phyloP scores from a whole-genome alignment of 1,140 invertebrate genomes.

The Onthophagus taurus region DNA sequence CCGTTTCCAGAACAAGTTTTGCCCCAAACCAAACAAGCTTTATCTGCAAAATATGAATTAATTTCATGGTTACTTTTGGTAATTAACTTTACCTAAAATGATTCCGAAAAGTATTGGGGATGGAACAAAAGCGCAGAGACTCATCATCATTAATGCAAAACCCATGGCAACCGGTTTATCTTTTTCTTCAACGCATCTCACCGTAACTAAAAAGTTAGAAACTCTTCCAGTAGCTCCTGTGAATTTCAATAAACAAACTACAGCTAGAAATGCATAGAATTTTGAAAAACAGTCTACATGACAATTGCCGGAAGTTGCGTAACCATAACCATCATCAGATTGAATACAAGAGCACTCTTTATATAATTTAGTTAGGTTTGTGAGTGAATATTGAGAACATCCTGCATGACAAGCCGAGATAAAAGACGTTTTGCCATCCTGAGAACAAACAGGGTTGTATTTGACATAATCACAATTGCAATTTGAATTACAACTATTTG shows the following conservation, averaged over 20 bases:
- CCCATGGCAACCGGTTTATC: constrained; percentile 64
- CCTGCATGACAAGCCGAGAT: constrained; percentile 66
- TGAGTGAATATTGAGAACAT: constrained; percentile 39
- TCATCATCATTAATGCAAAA: constrained; percentile 54
- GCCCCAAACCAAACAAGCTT: constrained; percentile 62
- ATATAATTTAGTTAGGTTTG: constrained; percentile 35
- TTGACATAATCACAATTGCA: constrained; percentile 58
- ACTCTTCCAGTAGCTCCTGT: constrained; percentile 56
- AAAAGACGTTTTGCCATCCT: constrained; percentile 47
- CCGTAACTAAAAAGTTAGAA: constrained; percentile 57
- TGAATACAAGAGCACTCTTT: constrained; percentile 49
- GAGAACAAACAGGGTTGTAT: constrained; percentile 58
- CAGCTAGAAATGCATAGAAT: constrained; percentile 56
- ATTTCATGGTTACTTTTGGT: background rate
- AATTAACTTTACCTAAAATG: constrained; percentile 47
- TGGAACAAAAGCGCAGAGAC: constrained; percentile 59
- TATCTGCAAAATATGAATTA: constrained; percentile 41
- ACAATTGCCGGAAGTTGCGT: constrained; percentile 51
- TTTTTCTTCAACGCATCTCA: constrained; percentile 59
- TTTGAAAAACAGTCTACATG: constrained; percentile 53
- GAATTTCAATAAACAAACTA: constrained; percentile 58
- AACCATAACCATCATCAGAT: constrained; percentile 33
- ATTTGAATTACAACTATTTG: constrained; percentile 48
- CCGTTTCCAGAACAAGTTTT: constrained; percentile 61
- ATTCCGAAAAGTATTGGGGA: constrained; percentile 64